Evolutionary conservation across 1,140 invertebrate species (phyloP), one percentile per base, ranked within the genome.

Genomic region (Mylabris phalerata): DNA sequence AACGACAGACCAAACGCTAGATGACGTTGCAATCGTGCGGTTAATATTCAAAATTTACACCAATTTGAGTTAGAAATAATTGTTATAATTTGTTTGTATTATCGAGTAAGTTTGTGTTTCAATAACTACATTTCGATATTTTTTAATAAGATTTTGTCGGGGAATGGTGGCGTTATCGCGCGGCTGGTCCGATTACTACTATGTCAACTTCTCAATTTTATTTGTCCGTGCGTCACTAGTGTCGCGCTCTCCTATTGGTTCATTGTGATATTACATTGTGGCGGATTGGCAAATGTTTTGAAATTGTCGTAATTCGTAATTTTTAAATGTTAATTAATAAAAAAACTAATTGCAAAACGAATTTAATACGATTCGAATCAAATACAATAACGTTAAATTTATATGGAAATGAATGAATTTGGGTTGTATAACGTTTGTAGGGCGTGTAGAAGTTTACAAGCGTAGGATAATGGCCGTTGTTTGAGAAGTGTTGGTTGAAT

Each of bases 231-330:
- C 10, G 32, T 7, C 52, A 27, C 27, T n/a, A 38, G 45, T 6
- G 46, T 48, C 57, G 62, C 52, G 48, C 32, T 42, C 44, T 25
- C 46, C 51, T 50, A 69, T 66, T 66, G 63, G 62, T 67, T 67
- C 60, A 63, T 67, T 62, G 60, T 44, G 38, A 52, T 41, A 60
- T 49, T 60, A 58, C 45, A 59, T 66, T 61, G 65, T 68, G 65
- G 65, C 60, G 60, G 63, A 64, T 48, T 59, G 42, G 59, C 58
- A 48, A 59, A 55, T 67, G 63, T 68, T 68, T 68, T 68, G 65
- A 65, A 65, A 45, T 59, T 67, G 61, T 59, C 25, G 56, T 60
- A 63, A 60, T 63, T 59, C 44, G 42, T 49, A 51, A 57, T 54
- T 57, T 59, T 7, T 43, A 26, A 32, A 32, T 5, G 32, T 32